Evolutionary conservation across 1,140 invertebrate genomes (phyloP).

Genomic region (Vanessa tameamea): DNA sequence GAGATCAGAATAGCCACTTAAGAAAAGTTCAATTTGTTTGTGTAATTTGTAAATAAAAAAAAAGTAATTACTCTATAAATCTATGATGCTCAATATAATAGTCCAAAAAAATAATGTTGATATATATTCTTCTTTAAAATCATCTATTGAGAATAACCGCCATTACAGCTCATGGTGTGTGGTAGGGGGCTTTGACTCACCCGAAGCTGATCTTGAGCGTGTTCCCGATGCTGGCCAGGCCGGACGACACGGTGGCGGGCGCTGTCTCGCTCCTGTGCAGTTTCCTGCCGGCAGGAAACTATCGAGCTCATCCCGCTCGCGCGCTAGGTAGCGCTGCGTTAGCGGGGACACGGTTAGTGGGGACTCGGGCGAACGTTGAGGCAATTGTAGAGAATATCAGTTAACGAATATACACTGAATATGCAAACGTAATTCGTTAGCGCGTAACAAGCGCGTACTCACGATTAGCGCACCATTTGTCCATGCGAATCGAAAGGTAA

Average conservation of each 20-base stretch:
- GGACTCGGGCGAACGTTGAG: not conserved
- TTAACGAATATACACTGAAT: no score
- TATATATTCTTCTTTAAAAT: no score
- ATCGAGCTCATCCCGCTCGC: constrained; percentile 72
- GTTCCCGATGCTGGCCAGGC: constrained; percentile 87
- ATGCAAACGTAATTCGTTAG: no score
- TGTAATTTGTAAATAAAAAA: no score
- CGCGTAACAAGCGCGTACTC: no score
- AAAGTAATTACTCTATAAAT: no score
- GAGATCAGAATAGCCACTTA: no score
- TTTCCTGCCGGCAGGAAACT: constrained; percentile 77
- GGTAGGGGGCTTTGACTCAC: constrained; percentile 79
- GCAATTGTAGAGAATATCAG: no score
- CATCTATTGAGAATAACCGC: not conserved
- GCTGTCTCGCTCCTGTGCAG: constrained; percentile 92
- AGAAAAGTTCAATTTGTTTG: no score
- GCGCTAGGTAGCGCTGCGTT: constrained; percentile 49
- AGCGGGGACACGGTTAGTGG: constrained; percentile 46
- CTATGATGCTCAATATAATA: no score
- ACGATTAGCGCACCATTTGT: not conserved
- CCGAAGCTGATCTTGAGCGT: constrained; percentile 91
- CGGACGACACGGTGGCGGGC: constrained; percentile 87
- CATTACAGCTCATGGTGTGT: not conserved
- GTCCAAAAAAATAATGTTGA: no score
- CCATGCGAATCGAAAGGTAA: not conserved